These are phyloP conservation scores for Sceloporus tristichus DNA, from an alignment of 2,113 vertebrate species.

Conservation along the genomic window DNA sequence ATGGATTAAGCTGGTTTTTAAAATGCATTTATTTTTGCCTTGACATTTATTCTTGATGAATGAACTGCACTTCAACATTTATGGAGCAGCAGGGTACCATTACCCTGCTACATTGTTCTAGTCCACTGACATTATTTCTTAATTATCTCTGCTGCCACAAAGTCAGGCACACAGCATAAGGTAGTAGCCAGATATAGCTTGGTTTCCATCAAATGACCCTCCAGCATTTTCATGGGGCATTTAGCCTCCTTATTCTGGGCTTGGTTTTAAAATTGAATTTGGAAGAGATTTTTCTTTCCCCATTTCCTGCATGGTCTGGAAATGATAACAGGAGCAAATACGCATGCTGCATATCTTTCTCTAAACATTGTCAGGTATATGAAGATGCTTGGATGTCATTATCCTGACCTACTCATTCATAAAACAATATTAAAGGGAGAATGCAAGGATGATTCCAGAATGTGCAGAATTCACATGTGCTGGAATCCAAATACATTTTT, in stretches of 20 bases:
- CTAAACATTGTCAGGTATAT: background rate
- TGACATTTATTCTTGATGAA: conserved; percentile 70
- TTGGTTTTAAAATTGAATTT: conserved; percentile 31
- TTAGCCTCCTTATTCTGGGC: conserved; percentile 17
- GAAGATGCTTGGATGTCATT: background rate
- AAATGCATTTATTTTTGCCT: conserved; percentile 48
- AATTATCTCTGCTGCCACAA: conserved; percentile 60
- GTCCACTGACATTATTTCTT: conserved; percentile 71
- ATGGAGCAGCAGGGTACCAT: conserved; percentile 60
- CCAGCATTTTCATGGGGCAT: conserved; percentile 35
- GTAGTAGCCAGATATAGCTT: conserved; percentile 51
- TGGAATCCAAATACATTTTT: background rate
- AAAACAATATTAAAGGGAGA: background rate
- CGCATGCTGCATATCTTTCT: too few species aligned
- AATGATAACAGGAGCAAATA: conserved; percentile 16
- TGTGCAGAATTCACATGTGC: background rate
- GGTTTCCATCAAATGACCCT: conserved; percentile 33
- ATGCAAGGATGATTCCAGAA: background rate
- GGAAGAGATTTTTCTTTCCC: conserved; percentile 15
- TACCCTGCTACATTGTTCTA: conserved; percentile 64
- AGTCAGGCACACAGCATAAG: conserved; percentile 42
- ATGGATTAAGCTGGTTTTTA: conserved; percentile 40
- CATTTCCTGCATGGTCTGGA: conserved; percentile 18
- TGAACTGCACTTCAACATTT: conserved; percentile 69
- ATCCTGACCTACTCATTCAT: background rate